Evolutionary conservation across 2,113 vertebrate genomes (phyloP).

Genomic region (Chamaea fasciata): DNA sequence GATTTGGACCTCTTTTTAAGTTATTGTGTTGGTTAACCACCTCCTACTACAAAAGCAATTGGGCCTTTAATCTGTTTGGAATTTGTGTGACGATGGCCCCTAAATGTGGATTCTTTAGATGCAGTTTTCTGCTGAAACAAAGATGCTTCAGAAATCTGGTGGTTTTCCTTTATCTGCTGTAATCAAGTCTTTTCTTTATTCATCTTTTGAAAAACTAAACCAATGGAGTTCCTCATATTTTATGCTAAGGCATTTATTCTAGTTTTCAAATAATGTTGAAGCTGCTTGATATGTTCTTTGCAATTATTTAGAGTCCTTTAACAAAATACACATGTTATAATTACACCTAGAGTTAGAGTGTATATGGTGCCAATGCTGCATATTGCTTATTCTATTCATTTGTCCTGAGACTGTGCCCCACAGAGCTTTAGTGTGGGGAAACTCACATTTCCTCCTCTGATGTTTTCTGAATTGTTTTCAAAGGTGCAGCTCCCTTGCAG

Average conservation of each 20-base stretch:
- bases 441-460: neutral
- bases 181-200: neutral
- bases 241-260: neutral
- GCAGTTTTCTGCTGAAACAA: neutral
- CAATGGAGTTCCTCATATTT: neutral
- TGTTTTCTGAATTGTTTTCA: neutral
- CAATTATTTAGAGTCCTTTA: neutral
- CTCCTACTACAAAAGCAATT: neutral
- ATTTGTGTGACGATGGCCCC: neutral
- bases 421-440: neutral
- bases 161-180: neutral
- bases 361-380: rapidly evolving
- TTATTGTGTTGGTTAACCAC: neutral
- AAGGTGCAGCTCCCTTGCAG: neutral
- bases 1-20: neutral
- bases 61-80: neutral
- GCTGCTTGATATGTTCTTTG: neutral
- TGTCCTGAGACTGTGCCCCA: neutral
- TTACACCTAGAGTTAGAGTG: neutral
- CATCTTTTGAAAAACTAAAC: neutral
- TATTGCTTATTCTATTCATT: neutral
- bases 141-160: neutral
- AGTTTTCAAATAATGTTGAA: neutral
- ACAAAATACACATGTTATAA: neutral
- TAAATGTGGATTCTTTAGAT: neutral